Evolutionary conservation across 2,113 vertebrate genomes (phyloP).

Genomic region (Prunella himalayana): DNA sequence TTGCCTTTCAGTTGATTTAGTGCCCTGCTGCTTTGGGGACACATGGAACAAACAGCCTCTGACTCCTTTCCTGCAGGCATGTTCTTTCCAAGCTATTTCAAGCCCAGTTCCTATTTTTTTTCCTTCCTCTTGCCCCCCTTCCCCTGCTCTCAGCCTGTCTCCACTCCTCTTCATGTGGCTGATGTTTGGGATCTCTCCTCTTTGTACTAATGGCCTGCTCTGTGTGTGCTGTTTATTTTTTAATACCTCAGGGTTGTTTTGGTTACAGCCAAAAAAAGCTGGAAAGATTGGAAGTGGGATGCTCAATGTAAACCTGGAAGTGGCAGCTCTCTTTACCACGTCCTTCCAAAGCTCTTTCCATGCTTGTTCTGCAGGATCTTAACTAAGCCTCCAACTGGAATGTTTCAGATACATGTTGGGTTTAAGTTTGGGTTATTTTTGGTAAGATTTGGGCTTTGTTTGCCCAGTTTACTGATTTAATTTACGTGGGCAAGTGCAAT

Average conservation of each 20-base stretch:
- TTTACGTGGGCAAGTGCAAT: neutral
- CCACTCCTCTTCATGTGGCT: neutral
- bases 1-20: conserved; percentile 12
- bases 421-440: neutral
- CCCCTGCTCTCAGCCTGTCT: neutral
- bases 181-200: conserved; percentile 10
- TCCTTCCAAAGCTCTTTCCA: neutral
- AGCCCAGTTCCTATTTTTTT: neutral
- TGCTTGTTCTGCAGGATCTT: neutral
- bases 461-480: neutral
- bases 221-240: conserved; percentile 21
- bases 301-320: neutral
- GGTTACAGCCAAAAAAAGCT: neutral
- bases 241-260: neutral
- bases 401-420: neutral
- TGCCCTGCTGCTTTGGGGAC: conserved; percentile 17
- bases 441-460: neutral
- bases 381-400: neutral
- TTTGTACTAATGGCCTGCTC: neutral
- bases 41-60: conserved; percentile 18
- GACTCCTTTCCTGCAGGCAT: neutral
- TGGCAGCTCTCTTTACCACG: neutral
- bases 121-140: neutral
- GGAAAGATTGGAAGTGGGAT: neutral
- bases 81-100: conserved; percentile 50